Evolutionary conservation across 2,113 vertebrate genomes (phyloP).

Genomic region (Pedetes capensis): DNA sequence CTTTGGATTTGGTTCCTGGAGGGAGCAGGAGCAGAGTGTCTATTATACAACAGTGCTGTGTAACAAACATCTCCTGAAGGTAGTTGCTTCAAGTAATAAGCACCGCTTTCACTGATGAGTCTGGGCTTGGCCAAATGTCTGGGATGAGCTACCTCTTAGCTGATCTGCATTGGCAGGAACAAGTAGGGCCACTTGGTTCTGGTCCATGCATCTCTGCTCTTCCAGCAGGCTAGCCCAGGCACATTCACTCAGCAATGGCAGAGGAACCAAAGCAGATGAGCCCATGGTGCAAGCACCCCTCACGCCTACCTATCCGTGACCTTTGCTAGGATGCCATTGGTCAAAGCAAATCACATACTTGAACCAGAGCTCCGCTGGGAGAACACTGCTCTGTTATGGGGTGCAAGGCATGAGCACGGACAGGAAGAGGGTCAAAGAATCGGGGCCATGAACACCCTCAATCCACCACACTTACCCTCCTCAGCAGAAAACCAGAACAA

Average conservation of each 20-base stretch:
- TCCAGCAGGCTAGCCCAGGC: not conserved
- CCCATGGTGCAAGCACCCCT: not conserved
- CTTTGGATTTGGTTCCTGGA: not conserved
- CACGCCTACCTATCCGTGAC: not conserved
- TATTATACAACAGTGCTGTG: not conserved
- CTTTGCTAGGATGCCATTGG: not conserved
- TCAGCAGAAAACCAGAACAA: not conserved
- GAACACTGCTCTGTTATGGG: rapidly evolving
- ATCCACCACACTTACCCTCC: not conserved
- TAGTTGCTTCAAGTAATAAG: not conserved
- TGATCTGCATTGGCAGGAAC: not conserved
- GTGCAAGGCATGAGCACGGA: not conserved
- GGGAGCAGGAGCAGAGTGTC: too few relatives aligned
- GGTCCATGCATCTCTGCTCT: not conserved
- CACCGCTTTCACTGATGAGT: not conserved
- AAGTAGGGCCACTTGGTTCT: not conserved
- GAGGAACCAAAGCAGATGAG: not conserved
- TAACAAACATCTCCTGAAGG: not conserved
- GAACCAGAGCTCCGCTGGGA: not conserved
- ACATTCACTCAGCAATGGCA: not conserved
- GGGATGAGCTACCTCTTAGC: not conserved
- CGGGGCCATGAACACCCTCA: not conserved
- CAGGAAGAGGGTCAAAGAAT: not conserved
- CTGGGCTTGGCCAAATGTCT: not conserved
- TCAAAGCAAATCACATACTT: not conserved